Evolutionary conservation across 1,140 invertebrate species (phyloP).

Genomic region (Lordiphosa stackelbergi): DNA sequence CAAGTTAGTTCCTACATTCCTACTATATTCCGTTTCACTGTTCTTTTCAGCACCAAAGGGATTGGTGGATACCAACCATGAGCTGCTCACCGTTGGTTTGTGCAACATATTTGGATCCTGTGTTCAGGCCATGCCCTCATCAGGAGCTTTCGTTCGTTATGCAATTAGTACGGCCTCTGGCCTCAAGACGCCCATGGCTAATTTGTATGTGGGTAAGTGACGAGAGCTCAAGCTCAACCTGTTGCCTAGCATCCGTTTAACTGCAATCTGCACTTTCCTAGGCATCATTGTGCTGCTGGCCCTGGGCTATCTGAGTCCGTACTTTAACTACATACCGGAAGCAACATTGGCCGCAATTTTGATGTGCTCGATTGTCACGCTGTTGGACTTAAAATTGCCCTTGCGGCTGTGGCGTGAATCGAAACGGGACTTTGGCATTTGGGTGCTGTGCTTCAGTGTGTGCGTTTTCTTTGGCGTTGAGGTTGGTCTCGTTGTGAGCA

Average conservation of each 20-base stretch:
- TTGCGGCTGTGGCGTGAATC: slow-evolving; percentile 85
- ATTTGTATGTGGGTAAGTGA: slow-evolving; percentile 81
- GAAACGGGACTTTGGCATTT: slow-evolving; percentile 83
- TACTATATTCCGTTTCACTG: background rate
- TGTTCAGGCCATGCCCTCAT: slow-evolving; percentile 86
- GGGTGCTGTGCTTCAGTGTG: slow-evolving; percentile 86
- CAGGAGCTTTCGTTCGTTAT: slow-evolving; percentile 87
- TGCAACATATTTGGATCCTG: slow-evolving; percentile 87
- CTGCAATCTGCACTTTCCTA: slow-evolving; percentile 5
- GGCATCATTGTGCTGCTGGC: slow-evolving; percentile 80
- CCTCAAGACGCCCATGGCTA: slow-evolving; percentile 85
- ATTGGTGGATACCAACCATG: slow-evolving; percentile 83
- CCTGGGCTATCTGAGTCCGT: slow-evolving; percentile 87
- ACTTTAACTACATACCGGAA: slow-evolving; percentile 90
- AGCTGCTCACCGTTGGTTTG: slow-evolving; percentile 84
- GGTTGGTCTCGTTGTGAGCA: slow-evolving; percentile 92
- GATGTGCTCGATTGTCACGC: slow-evolving; percentile 70
- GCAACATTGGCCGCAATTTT: slow-evolving; percentile 88
- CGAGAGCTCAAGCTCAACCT: too few species aligned
- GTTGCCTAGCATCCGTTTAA: background rate
- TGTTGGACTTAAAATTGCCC: slow-evolving; percentile 83
- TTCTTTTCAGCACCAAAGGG: slow-evolving; percentile 62
- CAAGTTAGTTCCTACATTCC: background rate
- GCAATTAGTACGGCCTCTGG: slow-evolving; percentile 87
- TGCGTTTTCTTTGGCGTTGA: slow-evolving; percentile 90